Conservation (phyloP, 2,888 invertebrate species). For the Ophioninae sp. region DNA sequence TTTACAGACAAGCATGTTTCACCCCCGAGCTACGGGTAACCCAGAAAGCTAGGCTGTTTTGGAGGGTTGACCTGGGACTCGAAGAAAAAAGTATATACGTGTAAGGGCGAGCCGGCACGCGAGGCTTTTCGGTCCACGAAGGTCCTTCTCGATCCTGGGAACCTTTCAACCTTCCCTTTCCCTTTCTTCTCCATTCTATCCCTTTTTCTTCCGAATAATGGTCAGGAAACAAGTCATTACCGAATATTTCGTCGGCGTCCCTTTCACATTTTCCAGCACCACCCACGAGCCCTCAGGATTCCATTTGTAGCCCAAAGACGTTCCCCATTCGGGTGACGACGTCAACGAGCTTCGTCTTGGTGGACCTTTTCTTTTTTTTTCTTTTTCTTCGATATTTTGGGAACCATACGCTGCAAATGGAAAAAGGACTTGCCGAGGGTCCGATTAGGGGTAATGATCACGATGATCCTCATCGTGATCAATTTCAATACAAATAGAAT, state of each 20-base stretch:
- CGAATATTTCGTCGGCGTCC: slow-evolving; percentile 54
- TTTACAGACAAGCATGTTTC: slow-evolving; percentile 16
- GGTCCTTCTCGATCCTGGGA: slow-evolving; percentile 24
- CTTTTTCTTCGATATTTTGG: background rate
- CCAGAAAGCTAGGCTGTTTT: slow-evolving; percentile 54
- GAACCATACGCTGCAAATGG: background rate
- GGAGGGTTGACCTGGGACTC: slow-evolving; percentile 44
- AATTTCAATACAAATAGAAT: too few species aligned
- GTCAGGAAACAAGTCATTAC: slow-evolving; percentile 64
- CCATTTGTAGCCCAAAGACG: background rate
- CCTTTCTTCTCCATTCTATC: slow-evolving; percentile 25
- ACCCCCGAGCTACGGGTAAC: slow-evolving; percentile 31
- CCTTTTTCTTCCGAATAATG: slow-evolving; percentile 52
- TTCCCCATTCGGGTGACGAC: background rate
- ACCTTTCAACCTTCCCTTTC: slow-evolving; percentile 43
- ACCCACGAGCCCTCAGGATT: slow-evolving; percentile 31
- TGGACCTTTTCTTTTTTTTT: background rate
- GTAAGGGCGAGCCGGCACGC: slow-evolving; percentile 21
- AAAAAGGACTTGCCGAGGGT: too few species aligned
- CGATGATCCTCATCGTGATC: too few species aligned
- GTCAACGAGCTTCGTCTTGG: background rate
- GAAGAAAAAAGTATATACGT: slow-evolving; percentile 30
- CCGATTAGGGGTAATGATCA: too few species aligned
- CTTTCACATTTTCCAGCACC: slow-evolving; percentile 49
- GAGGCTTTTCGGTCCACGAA: slow-evolving; percentile 36